These are phyloP conservation scores for Orthonevra nobilis DNA, from an alignment of 2,888 invertebrate species.

Conservation along the genomic window DNA sequence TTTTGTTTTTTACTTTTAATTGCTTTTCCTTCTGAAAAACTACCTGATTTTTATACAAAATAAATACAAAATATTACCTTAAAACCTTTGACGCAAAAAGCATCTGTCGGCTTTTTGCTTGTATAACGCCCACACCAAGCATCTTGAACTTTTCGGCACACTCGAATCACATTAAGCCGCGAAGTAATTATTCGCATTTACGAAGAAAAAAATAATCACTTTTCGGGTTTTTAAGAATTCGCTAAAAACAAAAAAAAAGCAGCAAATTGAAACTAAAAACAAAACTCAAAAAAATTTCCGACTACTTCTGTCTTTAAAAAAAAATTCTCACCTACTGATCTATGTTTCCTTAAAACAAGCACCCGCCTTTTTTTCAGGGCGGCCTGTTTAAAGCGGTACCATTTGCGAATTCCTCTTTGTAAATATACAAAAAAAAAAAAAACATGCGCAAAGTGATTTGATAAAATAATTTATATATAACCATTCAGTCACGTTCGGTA, in stretches of 20 bases:
- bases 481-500: slow-evolving; percentile 31
- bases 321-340: not conserved
- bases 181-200: slow-evolving; percentile 37
- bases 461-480: slow-evolving; percentile 20
- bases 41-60: too few relatives aligned
- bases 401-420: not conserved
- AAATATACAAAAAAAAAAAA: too few relatives aligned
- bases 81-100: slow-evolving; percentile 29
- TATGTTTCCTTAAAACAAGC: not conserved
- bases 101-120: slow-evolving; percentile 11
- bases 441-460: slow-evolving; percentile 19
- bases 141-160: slow-evolving; percentile 39
- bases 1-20: too few relatives aligned
- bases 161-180: slow-evolving; percentile 29
- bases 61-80: slow-evolving; percentile 36
- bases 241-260: too few relatives aligned
- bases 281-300: not conserved
- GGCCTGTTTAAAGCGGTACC: not conserved
- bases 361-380: not conserved
- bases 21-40: too few relatives aligned
- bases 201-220: not conserved
- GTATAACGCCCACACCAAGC: slow-evolving; percentile 12
- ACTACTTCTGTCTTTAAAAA: not conserved
- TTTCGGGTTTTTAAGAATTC: too few relatives aligned
- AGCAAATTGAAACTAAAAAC: too few relatives aligned